A percentile compares a stretch with the other conserved stretches of the same genome.
Evolutionary conservation across 53 echinoderm and acorn worm genomes (phyloP).

Genomic region (Paelopatides confundens): DNA sequence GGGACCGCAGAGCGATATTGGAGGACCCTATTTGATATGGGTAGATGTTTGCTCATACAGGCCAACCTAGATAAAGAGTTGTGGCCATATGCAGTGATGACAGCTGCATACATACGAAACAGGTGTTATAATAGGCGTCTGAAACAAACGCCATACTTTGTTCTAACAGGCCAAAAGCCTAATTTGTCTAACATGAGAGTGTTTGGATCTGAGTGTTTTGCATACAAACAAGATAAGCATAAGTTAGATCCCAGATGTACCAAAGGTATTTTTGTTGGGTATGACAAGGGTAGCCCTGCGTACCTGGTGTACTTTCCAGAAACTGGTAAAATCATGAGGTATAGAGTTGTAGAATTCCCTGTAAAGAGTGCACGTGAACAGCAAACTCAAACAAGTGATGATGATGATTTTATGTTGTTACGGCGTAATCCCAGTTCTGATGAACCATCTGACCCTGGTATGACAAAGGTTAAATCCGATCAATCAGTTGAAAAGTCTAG

Average conservation of each 20-base stretch:
- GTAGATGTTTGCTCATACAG: slow-evolving; percentile 25
- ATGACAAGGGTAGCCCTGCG: not conserved
- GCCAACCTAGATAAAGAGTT: not conserved
- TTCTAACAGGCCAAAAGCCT: not conserved
- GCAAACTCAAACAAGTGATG: not conserved
- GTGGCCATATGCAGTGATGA: not conserved
- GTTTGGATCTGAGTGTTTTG: slow-evolving; percentile 2
- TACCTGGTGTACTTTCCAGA: not conserved
- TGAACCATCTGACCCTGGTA: not conserved
- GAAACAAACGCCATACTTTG: not conserved
- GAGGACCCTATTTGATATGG: slow-evolving; percentile 35
- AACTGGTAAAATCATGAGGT: not conserved
- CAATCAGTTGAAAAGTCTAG: too few species aligned
- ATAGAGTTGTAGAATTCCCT: not conserved
- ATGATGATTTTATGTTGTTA: too few species aligned
- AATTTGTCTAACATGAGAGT: not conserved
- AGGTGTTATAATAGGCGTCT: not conserved
- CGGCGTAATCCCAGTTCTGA: too few species aligned
- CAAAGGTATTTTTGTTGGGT: not conserved
- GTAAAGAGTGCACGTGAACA: not conserved
- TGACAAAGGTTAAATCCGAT: not conserved
- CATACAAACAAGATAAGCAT: not conserved
- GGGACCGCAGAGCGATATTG: slow-evolving; percentile 51
- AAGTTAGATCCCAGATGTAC: not conserved
- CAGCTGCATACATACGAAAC: not conserved